These are phyloP conservation scores for Vulpes vulpes DNA, from an alignment of 2,113 vertebrate genomes.

Conservation along the genomic window DNA sequence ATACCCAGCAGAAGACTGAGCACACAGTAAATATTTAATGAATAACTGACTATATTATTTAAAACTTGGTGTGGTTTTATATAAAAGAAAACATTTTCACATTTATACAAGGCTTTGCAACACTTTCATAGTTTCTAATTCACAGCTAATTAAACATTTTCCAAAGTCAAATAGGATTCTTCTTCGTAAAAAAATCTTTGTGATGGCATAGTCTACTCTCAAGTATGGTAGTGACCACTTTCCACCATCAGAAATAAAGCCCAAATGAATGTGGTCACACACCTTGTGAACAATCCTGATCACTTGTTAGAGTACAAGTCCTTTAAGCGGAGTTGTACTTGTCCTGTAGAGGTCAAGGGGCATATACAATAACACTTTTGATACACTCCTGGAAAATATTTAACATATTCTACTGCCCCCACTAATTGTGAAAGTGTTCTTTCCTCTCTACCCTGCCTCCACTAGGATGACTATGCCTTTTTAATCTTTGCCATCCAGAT, in stretches of 20 bases:
- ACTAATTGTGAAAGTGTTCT: neutral
- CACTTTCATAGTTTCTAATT: conserved; percentile 49
- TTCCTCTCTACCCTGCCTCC: conserved; percentile 9
- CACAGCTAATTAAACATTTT: neutral
- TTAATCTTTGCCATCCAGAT: conserved; percentile 47
- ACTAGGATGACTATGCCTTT: conserved; percentile 36
- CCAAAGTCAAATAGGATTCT: conserved; percentile 10
- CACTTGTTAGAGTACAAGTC: neutral
- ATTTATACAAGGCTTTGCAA: conserved; percentile 39
- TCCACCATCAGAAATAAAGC: neutral
- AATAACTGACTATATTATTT: neutral
- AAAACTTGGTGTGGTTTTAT: conserved; percentile 29
- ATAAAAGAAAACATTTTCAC: conserved; percentile 54
- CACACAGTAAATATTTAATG: neutral
- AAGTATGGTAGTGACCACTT: neutral
- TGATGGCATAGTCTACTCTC: neutral
- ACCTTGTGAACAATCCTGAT: neutral
- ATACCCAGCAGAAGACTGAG: conserved; percentile 15
- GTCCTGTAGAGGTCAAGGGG: neutral
- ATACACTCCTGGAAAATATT: neutral
- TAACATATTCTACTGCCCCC: neutral
- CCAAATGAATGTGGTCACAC: neutral
- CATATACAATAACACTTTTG: neutral
- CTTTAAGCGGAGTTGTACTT: neutral
- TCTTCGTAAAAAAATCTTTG: conserved; percentile 12